Percentiles rank a stretch among this genome's conserved stretches.
Conservation (phyloP, 2,113 vertebrate genomes). For the Platichthys stellatus region DNA sequence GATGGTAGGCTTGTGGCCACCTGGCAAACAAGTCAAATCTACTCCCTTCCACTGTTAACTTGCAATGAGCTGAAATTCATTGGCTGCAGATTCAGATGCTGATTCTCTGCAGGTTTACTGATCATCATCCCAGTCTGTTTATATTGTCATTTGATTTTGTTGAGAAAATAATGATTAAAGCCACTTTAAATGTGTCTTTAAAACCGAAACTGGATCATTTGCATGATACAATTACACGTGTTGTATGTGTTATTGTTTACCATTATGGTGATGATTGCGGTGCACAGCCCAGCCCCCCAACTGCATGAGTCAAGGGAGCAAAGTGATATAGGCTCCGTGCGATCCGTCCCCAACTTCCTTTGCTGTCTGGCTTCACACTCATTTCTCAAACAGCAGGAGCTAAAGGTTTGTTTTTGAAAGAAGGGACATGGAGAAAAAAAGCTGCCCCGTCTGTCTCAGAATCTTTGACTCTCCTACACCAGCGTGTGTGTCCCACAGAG, state of each 20-base stretch:
- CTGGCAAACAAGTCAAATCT: too few relatives aligned
- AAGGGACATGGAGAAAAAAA: conserved; percentile 21
- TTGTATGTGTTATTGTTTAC: conserved; percentile 12
- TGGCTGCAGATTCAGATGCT: background rate
- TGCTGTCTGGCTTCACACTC: conserved; percentile 60
- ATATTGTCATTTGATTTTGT: too few relatives aligned
- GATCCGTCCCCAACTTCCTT: conserved; percentile 50
- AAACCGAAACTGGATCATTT: background rate
- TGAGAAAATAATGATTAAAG: too few relatives aligned
- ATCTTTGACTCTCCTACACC: conserved; percentile 5
- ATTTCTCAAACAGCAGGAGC: conserved; percentile 73
- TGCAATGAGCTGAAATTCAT: too few relatives aligned
- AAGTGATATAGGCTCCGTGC: background rate
- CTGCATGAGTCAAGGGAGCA: conserved; percentile 35
- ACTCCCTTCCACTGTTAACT: too few relatives aligned
- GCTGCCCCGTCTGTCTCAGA: conserved; percentile 40
- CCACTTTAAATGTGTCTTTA: too few relatives aligned
- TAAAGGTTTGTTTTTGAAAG: conserved; percentile 62
- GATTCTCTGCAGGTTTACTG: background rate
- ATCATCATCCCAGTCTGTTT: background rate
- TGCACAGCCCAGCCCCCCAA: conserved; percentile 4
- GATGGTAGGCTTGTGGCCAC: too few relatives aligned
- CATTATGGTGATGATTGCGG: background rate
- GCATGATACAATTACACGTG: background rate
- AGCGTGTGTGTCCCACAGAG: conserved; percentile 10